A percentile compares a stretch with the other conserved stretches of the same genome.
Evolutionary conservation across 2,113 vertebrate species (phyloP).

Genomic region (Narcine bancroftii): DNA sequence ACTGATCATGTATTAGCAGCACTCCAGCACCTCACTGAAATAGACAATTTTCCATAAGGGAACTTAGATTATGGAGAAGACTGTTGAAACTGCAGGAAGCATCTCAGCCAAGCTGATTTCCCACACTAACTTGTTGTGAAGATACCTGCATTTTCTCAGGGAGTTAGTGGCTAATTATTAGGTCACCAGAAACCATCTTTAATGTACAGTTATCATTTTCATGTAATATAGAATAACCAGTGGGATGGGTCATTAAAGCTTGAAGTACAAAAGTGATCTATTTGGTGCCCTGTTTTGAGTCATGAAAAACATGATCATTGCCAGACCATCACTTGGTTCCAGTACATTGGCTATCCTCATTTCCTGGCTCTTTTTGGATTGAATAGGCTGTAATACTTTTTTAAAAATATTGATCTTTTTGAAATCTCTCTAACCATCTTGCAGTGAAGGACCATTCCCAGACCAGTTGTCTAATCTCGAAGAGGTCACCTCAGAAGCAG

Average conservation of each 20-base stretch:
- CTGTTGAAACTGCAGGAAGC: background rate
- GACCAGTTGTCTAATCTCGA: background rate
- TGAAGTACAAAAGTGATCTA: background rate
- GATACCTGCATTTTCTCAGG: background rate
- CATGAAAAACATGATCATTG: background rate
- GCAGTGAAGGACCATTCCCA: background rate
- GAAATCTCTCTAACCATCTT: background rate
- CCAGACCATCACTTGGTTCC: background rate
- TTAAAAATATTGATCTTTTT: background rate
- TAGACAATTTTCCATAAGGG: background rate
- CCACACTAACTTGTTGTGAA: background rate
- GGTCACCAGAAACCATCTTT: background rate
- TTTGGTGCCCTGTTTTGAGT: background rate
- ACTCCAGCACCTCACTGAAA: background rate
- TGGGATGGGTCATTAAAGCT: background rate
- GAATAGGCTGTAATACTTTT: background rate
- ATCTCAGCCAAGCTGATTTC: background rate
- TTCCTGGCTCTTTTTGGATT: background rate
- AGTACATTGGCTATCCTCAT: background rate
- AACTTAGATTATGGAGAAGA: background rate
- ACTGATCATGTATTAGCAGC: background rate
- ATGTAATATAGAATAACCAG: background rate
- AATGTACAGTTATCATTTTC: background rate
- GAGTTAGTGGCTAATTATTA: background rate
- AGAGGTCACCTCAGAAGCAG: background rate